Conservation (phyloP, 2,797 vertebrate species). For the Spea hammondii region DNA sequence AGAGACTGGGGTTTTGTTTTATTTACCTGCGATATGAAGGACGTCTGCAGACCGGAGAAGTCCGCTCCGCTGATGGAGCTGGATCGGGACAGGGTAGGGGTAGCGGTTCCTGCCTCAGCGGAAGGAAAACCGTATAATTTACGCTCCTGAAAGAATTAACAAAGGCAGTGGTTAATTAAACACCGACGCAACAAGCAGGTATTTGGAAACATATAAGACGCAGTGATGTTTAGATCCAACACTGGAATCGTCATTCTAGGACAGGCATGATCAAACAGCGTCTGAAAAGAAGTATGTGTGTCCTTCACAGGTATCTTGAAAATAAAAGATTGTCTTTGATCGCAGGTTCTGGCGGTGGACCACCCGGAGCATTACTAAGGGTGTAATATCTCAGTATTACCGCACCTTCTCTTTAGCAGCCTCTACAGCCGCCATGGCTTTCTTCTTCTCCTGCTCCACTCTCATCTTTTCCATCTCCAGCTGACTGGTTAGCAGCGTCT, state of each 20-base stretch:
- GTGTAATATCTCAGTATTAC: too few species aligned
- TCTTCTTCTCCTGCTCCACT: slow-evolving; percentile 97
- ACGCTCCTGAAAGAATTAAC: slow-evolving; percentile 72
- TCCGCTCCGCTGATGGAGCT: slow-evolving; percentile 91
- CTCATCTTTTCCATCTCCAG: slow-evolving; percentile 98
- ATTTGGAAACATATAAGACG: too few species aligned
- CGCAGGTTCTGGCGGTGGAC: too few species aligned
- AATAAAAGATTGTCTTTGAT: too few species aligned
- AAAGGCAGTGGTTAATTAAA: slow-evolving; percentile 6
- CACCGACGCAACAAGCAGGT: too few species aligned
- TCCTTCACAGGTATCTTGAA: too few species aligned
- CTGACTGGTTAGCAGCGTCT: slow-evolving; percentile 86
- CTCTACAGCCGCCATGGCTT: slow-evolving; percentile 86
- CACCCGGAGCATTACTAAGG: too few species aligned
- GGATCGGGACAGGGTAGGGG: slow-evolving; percentile 90
- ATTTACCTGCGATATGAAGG: slow-evolving; percentile 82
- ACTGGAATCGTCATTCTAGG: too few species aligned
- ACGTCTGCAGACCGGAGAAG: slow-evolving; percentile 79
- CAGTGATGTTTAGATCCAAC: too few species aligned
- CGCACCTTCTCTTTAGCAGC: slow-evolving; percentile 90
- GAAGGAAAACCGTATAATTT: slow-evolving; percentile 69
- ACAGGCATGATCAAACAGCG: too few species aligned
- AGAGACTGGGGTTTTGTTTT: neutral
- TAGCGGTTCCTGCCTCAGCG: slow-evolving; percentile 79
- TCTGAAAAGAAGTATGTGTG: too few species aligned